These are phyloP conservation scores for Lacanobia oleracea DNA, from an alignment of 2,888 invertebrate species.

Conservation along the genomic window DNA sequence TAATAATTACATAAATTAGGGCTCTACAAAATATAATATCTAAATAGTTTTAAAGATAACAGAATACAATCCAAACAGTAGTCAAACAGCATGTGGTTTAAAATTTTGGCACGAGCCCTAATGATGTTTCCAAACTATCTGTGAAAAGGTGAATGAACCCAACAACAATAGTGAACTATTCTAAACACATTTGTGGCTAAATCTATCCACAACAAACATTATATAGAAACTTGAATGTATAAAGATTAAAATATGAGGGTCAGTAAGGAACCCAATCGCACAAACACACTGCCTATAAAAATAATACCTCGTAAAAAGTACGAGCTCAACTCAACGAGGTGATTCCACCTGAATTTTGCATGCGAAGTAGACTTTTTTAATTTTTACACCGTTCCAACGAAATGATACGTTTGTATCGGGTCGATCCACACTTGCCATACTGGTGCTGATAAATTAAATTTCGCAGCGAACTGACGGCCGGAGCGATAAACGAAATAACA, in stretches of 20 bases:
- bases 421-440: constrained; percentile 65
- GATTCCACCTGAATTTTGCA: constrained; percentile 42
- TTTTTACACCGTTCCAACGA: constrained; percentile 38
- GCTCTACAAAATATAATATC: background rate
- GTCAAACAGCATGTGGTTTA: background rate
- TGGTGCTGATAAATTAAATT: constrained; percentile 79
- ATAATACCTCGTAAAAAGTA: constrained; percentile 18
- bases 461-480: constrained; percentile 68
- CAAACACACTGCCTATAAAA: constrained; percentile 2
- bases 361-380: constrained; percentile 37
- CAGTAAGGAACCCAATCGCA: background rate
- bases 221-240: too few relatives aligned
- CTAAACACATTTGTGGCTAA: background rate
- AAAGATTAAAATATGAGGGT: background rate
- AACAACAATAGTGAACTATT: background rate
- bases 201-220: background rate
- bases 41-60: background rate
- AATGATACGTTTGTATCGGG: constrained; percentile 65
- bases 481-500: constrained; percentile 71
- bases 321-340: constrained; percentile 23
- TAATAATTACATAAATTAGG: background rate
- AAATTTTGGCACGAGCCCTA: constrained; percentile 44
- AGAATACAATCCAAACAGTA: background rate
- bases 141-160: constrained; percentile 37
- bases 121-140: constrained; percentile 34